A percentile compares a stretch with the other conserved stretches of the same genome.
phyloP scores from a whole-genome alignment of 1,140 invertebrate species.

The Fopius arisanus region DNA sequence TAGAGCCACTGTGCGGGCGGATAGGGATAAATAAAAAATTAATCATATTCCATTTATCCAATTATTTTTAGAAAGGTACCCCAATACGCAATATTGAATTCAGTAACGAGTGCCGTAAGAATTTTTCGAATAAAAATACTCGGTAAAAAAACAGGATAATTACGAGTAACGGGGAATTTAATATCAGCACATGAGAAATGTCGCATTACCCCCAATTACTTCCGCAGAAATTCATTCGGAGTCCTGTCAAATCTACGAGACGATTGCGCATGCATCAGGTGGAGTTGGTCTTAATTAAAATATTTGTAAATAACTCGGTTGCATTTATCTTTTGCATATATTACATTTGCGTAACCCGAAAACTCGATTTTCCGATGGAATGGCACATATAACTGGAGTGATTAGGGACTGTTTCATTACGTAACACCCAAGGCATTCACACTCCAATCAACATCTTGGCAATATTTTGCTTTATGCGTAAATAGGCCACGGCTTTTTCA shows the following conservation, averaged over 20 bases:
- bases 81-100: neutral
- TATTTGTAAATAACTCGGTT: neutral
- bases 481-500: too few relatives aligned
- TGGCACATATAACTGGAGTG: neutral
- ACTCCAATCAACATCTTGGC: too few relatives aligned
- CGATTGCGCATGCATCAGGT: neutral
- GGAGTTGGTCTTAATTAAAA: neutral
- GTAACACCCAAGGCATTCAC: neutral
- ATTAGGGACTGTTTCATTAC: neutral
- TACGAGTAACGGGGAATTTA: neutral
- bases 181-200: neutral
- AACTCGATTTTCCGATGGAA: neutral
- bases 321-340: neutral
- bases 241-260: neutral
- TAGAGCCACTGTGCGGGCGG: neutral
- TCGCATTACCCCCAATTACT: neutral
- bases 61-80: slow-evolving; percentile 30
- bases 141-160: neutral
- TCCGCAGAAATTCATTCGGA: neutral
- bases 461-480: too few relatives aligned
- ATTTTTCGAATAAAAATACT: neutral
- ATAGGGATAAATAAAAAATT: neutral
- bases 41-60: slow-evolving; percentile 2
- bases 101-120: neutral
- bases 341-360: neutral